phyloP scores from a whole-genome alignment of 2,888 invertebrate genomes.

The Drepana falcataria region DNA sequence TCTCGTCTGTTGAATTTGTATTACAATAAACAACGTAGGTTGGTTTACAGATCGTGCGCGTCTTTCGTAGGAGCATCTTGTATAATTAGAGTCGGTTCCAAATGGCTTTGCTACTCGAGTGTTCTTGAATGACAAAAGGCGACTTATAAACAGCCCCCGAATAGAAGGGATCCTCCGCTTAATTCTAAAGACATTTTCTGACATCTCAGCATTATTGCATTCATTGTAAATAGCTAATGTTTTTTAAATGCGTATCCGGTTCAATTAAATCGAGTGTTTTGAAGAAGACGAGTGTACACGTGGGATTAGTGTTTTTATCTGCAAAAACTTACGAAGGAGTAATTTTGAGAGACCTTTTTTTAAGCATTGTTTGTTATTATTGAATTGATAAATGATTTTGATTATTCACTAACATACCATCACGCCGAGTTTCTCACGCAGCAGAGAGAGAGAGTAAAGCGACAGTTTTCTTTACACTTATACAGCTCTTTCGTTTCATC shows the following conservation, averaged over 20 bases:
- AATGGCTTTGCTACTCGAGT: slow-evolving; percentile 57
- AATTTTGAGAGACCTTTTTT: not conserved
- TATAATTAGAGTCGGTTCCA: slow-evolving; percentile 64
- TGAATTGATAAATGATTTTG: too few species aligned
- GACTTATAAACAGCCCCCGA: slow-evolving; percentile 44
- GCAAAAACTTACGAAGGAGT: slow-evolving; percentile 14
- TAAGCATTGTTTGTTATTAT: too few species aligned
- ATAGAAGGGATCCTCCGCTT: slow-evolving; percentile 47
- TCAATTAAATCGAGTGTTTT: slow-evolving; percentile 43
- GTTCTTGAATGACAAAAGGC: slow-evolving; percentile 68
- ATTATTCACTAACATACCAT: too few species aligned
- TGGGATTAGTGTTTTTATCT: slow-evolving; percentile 22
- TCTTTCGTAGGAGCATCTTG: slow-evolving; percentile 42
- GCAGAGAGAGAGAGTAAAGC: too few species aligned
- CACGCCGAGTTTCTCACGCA: too few species aligned
- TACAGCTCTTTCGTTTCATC: too few species aligned
- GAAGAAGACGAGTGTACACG: slow-evolving; percentile 34
- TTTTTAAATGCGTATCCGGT: slow-evolving; percentile 64
- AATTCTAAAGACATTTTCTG: slow-evolving; percentile 59
- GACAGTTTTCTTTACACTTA: too few species aligned
- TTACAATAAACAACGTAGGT: slow-evolving; percentile 62
- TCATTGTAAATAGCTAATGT: slow-evolving; percentile 40
- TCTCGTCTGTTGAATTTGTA: slow-evolving; percentile 65
- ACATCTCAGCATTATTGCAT: slow-evolving; percentile 47
- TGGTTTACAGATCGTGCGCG: slow-evolving; percentile 46